Percentiles rank a stretch among this genome's conserved stretches.
Conservation (phyloP, 2,113 vertebrate species). For the Peromyscus polionotus region DNA sequence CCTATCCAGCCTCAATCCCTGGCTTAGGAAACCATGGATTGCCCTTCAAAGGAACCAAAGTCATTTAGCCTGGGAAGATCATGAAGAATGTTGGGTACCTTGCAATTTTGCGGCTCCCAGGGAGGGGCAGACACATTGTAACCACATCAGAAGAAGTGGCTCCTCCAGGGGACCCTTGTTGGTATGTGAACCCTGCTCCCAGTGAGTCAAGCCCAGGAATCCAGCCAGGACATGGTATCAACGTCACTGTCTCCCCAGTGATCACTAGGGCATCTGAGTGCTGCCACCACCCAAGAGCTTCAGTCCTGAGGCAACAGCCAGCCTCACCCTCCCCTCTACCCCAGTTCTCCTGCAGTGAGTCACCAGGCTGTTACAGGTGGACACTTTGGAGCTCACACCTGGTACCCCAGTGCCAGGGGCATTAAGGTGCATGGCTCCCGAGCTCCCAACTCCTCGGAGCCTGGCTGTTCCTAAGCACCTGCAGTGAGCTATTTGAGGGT, state of each 20-base stretch:
- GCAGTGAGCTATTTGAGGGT: not conserved
- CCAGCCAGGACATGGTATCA: not conserved
- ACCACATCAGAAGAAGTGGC: not conserved
- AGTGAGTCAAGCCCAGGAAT: slow-evolving; percentile 22
- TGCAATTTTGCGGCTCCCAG: not conserved
- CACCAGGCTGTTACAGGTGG: not conserved
- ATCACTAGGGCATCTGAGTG: not conserved
- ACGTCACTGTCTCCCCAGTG: slow-evolving; percentile 1
- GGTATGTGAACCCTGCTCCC: not conserved
- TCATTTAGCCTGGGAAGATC: not conserved
- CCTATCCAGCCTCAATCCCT: not conserved
- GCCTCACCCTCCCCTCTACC: slow-evolving; percentile 52
- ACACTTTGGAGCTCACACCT: not conserved
- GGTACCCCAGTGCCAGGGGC: not conserved
- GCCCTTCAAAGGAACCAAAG: not conserved
- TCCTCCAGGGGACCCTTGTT: not conserved
- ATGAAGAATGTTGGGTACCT: not conserved
- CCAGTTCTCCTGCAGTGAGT: slow-evolving; percentile 62
- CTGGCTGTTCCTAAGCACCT: not conserved
- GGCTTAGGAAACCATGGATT: no score
- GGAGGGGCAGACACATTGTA: not conserved
- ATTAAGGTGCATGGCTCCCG: accelerated
- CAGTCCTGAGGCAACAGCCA: not conserved
- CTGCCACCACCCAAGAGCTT: slow-evolving; percentile 60
- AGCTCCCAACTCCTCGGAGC: not conserved